phyloP scores from a whole-genome alignment of 2,113 vertebrate genomes.

The Pyrgilauda ruficollis region DNA sequence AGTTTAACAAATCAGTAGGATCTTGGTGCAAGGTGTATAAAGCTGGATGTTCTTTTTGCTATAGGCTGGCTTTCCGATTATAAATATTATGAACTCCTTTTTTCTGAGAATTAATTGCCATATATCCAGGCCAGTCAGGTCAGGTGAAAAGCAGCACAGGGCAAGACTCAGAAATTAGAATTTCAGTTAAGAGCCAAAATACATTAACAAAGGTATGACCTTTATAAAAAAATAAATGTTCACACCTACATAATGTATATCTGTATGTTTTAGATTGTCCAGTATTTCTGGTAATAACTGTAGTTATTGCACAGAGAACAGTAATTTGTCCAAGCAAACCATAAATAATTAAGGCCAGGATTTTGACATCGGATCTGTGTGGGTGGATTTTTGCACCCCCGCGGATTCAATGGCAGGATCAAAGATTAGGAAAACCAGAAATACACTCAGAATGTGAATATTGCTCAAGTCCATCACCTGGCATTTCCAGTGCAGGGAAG shows the following conservation, averaged over 20 bases:
- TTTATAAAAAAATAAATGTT: not conserved
- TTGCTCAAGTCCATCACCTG: conserved; percentile 38
- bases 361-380: conserved; percentile 41
- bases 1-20: not conserved
- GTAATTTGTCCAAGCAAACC: conserved; percentile 21
- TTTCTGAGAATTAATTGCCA: not conserved
- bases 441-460: conserved; percentile 27
- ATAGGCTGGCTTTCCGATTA: not conserved
- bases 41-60: not conserved
- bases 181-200: not conserved
- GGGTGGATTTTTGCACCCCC: conserved; percentile 56
- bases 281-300: not conserved
- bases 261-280: not conserved
- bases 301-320: not conserved
- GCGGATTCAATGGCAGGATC: conserved; percentile 39
- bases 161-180: not conserved
- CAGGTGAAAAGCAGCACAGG: not conserved
- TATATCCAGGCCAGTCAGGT: not conserved
- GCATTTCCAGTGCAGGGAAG: not conserved
- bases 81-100: not conserved
- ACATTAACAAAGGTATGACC: not conserved
- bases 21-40: not conserved
- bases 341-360: conserved; percentile 35
- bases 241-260: not conserved
- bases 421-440: conserved; percentile 56